phyloP scores from a whole-genome alignment of 1,140 invertebrate species.

The silkworm (Bombyx mori) region ASM3026992v2 NC_085129.1:1979501-1980000 shows the following conservation, averaged over 20 bases:
- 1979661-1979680: no score
- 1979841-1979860: background rate
- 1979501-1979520: no score
- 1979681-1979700: no score
- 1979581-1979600: no score
- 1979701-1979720: background rate
- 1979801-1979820: background rate
- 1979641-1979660: no score
- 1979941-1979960: constrained; percentile 26
- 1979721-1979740: background rate
- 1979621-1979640: no score
- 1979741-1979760: background rate
- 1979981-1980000: constrained; percentile 33
- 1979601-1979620: no score
- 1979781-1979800: no score
- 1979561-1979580: no score
- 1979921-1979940: constrained; percentile 20
- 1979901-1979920: constrained; percentile 21
- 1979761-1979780: background rate
- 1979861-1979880: constrained; percentile 16
- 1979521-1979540: no score
- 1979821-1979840: background rate
- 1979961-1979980: constrained; percentile 24
- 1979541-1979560: no score
- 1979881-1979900: constrained; percentile 24